These are phyloP conservation scores for Periophthalmus magnuspinnatus DNA, from an alignment of 2,797 vertebrate species.

Conservation along the genomic window DNA sequence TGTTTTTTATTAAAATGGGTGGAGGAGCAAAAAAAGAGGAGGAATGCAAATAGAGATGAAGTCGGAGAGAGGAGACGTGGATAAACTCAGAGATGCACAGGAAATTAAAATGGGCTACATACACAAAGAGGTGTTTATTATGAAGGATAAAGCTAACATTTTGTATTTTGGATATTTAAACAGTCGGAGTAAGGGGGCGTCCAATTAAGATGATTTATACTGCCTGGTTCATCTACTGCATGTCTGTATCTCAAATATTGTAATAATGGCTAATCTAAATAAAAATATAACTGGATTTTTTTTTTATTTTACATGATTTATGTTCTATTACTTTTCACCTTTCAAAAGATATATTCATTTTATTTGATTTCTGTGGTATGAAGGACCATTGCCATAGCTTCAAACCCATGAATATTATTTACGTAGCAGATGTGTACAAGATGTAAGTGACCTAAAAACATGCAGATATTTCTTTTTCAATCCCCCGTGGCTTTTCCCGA, in stretches of 20 bases:
- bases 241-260: not conserved
- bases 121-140: not conserved
- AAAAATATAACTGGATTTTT: not conserved
- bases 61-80: not conserved
- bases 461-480: not conserved
- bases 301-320: too few relatives aligned
- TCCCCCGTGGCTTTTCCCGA: not conserved
- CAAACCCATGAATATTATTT: too few relatives aligned
- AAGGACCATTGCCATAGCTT: too few relatives aligned
- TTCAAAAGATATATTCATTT: not conserved
- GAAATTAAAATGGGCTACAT: slow-evolving; percentile 4
- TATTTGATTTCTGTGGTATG: too few relatives aligned
- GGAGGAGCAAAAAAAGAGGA: slow-evolving; percentile 1
- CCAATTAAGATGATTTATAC: too few relatives aligned
- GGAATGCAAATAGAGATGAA: not conserved
- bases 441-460: not conserved
- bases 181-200: too few relatives aligned
- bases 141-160: not conserved
- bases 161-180: too few relatives aligned
- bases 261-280: not conserved
- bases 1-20: slow-evolving; percentile 5
- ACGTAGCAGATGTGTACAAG: too few relatives aligned
- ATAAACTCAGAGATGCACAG: slow-evolving; percentile 3
- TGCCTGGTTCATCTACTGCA: not conserved
- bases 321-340: not conserved